Percentiles rank a stretch among this genome's conserved stretches.
Conservation (phyloP, 1,140 invertebrate species). For the Sycobia sp. region DNA sequence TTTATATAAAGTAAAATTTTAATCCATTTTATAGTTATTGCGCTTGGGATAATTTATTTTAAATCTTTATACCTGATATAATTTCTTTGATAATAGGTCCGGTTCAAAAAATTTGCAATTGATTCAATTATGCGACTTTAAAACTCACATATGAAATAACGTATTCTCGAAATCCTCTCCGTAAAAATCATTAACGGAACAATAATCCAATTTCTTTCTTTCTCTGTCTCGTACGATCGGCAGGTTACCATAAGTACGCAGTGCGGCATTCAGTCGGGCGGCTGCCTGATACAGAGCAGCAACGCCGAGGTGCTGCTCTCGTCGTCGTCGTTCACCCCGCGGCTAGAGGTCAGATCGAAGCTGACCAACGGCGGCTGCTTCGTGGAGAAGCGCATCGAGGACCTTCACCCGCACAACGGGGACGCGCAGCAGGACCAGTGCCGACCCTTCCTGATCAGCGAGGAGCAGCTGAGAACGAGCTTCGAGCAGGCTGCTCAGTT, state of each 20-base stretch:
- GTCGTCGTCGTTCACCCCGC: constrained; percentile 16
- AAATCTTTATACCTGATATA: no score
- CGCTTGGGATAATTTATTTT: no score
- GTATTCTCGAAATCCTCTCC: no score
- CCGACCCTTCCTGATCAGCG: constrained; percentile 17
- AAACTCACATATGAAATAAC: no score
- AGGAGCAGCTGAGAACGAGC: constrained; percentile 26
- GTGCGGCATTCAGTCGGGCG: constrained; percentile 46
- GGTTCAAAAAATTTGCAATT: no score
- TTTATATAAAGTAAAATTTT: no score
- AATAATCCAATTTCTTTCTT: no score
- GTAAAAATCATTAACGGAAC: no score
- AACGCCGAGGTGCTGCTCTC: constrained; percentile 41
- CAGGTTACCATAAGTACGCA: constrained; percentile 29
- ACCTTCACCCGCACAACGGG: constrained; percentile 31
- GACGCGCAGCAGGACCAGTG: background rate
- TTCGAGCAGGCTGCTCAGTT: constrained; percentile 26
- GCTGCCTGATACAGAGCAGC: constrained; percentile 45
- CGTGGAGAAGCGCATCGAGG: constrained; percentile 38
- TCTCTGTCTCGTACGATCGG: background rate
- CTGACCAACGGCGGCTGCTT: constrained; percentile 43
- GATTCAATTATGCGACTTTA: no score
- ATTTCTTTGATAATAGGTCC: no score
- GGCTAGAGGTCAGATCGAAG: constrained; percentile 48
- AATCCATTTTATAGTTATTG: no score